These are phyloP conservation scores for Tetragonula carbonaria DNA, from an alignment of 2,888 invertebrate species.

Conservation along the genomic window DNA sequence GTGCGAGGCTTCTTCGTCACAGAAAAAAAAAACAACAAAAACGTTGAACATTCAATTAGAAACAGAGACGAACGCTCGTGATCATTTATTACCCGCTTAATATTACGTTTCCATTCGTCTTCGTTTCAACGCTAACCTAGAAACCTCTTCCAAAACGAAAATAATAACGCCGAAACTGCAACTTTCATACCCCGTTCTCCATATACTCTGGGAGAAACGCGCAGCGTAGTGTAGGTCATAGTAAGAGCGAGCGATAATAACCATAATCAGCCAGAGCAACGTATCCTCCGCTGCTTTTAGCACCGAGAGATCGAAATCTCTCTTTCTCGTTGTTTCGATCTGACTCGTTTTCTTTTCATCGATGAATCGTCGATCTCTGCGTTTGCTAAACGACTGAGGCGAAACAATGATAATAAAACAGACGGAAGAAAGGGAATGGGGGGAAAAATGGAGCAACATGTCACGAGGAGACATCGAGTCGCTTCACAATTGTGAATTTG, in stretches of 20 bases:
- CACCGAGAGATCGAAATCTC: not conserved
- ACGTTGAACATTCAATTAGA: not conserved
- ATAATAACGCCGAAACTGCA: not conserved
- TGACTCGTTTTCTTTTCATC: not conserved
- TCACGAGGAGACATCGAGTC: no score
- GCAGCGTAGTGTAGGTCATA: slow-evolving; percentile 13
- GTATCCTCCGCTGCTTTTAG: not conserved
- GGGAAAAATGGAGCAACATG: slow-evolving; percentile 40
- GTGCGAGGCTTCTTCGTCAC: no score
- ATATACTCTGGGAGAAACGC: not conserved
- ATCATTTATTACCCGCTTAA: not conserved
- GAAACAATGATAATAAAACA: not conserved
- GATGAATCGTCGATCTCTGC: not conserved
- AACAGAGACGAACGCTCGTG: not conserved
- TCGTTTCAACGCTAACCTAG: not conserved
- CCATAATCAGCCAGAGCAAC: not conserved
- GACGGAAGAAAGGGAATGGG: slow-evolving; percentile 2
- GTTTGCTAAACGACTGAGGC: slow-evolving; percentile 10
- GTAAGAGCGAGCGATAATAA: not conserved
- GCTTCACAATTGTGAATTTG: no score
- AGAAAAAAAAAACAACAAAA: no score
- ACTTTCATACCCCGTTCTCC: not conserved
- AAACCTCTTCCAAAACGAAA: not conserved
- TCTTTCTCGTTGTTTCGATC: not conserved
- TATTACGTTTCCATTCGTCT: not conserved